Evolutionary conservation across 2,797 vertebrate species (phyloP).

Genomic region (Neoniphon sammara): DNA sequence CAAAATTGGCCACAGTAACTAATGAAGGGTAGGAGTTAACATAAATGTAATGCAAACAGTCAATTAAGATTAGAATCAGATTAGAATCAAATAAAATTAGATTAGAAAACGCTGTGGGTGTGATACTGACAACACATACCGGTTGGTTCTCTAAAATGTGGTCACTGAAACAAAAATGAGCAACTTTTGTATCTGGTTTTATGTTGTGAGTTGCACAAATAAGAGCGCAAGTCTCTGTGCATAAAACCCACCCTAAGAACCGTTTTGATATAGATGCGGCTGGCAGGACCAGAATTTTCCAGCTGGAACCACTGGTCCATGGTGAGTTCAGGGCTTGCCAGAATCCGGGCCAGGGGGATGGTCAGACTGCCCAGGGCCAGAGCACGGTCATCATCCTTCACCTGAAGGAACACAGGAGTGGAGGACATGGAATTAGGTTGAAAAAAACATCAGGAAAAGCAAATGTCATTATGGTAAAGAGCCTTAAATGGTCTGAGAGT

Average conservation of each 20-base stretch:
- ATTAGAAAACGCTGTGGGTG: background rate
- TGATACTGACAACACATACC: constrained; percentile 2
- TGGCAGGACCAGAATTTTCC: constrained; percentile 85
- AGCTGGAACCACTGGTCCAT: constrained; percentile 94
- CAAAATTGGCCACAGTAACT: too few species aligned
- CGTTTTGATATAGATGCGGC: constrained; percentile 89
- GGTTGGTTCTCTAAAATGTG: background rate
- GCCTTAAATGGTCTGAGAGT: background rate
- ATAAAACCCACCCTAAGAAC: constrained; percentile 87
- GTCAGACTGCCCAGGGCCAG: constrained; percentile 85
- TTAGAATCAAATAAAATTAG: background rate
- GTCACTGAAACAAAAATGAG: too few species aligned
- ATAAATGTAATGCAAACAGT: too few species aligned
- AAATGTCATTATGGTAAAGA: background rate
- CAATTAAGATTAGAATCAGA: too few species aligned
- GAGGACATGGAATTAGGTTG: background rate
- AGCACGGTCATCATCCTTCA: constrained; percentile 91
- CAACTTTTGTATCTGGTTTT: background rate
- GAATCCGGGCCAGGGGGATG: constrained; percentile 85
- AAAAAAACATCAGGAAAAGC: background rate
- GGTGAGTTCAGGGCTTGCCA: constrained; percentile 83
- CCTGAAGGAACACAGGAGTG: constrained; percentile 73
- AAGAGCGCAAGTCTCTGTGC: background rate
- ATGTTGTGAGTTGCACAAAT: background rate
- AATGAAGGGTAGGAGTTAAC: too few species aligned